phyloP scores from a whole-genome alignment of 2,113 vertebrate species.

The Tylochromis polylepis region DNA sequence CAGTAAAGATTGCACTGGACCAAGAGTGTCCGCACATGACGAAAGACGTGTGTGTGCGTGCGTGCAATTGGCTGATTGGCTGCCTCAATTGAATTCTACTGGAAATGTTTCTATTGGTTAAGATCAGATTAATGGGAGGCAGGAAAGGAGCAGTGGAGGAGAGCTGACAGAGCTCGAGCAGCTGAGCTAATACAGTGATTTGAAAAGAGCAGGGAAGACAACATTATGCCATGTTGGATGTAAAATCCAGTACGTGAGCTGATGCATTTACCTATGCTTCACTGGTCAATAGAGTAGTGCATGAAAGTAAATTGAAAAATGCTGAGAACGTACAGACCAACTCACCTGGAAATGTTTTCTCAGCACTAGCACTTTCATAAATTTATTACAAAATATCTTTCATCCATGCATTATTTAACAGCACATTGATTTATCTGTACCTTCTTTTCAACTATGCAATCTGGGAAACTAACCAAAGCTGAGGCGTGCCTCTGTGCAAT shows the following conservation, averaged over 20 bases:
- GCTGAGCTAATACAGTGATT: not conserved
- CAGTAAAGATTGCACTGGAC: constrained; percentile 22
- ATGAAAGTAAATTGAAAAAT: constrained; percentile 19
- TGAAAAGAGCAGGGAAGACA: not conserved
- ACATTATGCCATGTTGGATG: not conserved
- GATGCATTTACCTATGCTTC: not conserved
- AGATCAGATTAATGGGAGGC: constrained; percentile 1
- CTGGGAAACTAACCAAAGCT: constrained; percentile 13
- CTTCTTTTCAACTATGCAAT: not conserved
- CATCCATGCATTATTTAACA: constrained; percentile 30
- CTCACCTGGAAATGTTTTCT: constrained; percentile 28
- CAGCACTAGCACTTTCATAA: not conserved
- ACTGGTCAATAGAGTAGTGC: not conserved
- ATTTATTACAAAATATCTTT: constrained; percentile 19
- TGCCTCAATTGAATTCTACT: constrained; percentile 6
- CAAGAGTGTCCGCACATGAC: constrained; percentile 3
- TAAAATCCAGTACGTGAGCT: constrained; percentile 13
- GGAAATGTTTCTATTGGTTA: constrained; percentile 22
- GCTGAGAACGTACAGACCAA: not conserved
- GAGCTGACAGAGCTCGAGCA: constrained; percentile 12
- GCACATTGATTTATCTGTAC: constrained; percentile 24
- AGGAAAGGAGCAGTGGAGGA: not conserved
- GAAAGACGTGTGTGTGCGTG: not conserved
- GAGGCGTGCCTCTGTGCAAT: not conserved
- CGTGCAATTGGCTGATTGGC: constrained; percentile 42